Percentiles rank a stretch among this genome's conserved stretches.
phyloP scores from a whole-genome alignment of 2,797 vertebrate species.

The Paramormyrops hopkinsi region DNA sequence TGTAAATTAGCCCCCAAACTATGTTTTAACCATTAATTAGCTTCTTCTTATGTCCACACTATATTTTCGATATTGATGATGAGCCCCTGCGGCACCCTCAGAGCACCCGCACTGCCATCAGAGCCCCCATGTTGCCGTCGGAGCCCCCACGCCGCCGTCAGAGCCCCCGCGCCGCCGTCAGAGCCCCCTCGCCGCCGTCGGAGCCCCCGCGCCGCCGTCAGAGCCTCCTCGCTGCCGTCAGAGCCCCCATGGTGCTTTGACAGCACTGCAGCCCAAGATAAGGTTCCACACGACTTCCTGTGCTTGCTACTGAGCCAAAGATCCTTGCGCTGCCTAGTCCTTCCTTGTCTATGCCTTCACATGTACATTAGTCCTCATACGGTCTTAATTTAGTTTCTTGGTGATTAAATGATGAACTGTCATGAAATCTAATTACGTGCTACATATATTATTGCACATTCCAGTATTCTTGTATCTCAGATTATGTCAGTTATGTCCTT shows the following conservation, averaged over 20 bases:
- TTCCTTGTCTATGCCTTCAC: neutral
- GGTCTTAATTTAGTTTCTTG: neutral
- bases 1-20: neutral
- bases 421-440: neutral
- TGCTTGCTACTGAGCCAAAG: conserved; percentile 86
- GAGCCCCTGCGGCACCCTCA: neutral
- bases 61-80: neutral
- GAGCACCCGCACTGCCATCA: neutral
- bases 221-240: neutral
- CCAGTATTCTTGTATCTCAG: neutral
- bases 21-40: neutral
- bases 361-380: neutral
- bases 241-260: neutral
- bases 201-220: rapidly evolving
- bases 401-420: conserved; percentile 2
- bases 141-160: neutral
- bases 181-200: rapidly evolving
- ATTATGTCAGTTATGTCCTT: conserved; percentile 14
- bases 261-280: conserved; percentile 36
- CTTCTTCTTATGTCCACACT: neutral
- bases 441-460: conserved; percentile 19
- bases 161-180: neutral
- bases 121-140: neutral
- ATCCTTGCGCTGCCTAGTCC: conserved; percentile 77
- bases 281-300: conserved; percentile 62